phyloP scores from a whole-genome alignment of 2,797 vertebrate genomes.

The Galaxias olidus region DNA sequence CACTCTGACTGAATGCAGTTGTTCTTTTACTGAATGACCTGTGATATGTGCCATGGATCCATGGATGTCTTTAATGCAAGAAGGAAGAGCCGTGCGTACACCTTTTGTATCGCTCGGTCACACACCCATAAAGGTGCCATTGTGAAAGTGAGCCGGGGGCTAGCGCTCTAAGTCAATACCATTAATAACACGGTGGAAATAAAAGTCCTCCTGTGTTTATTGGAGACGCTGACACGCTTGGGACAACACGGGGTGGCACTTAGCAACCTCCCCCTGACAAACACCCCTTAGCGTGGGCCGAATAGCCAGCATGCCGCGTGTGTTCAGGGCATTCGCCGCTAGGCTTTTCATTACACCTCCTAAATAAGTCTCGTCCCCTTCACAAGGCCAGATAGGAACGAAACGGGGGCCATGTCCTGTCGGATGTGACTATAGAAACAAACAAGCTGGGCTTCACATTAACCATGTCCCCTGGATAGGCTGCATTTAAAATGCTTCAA shows the following conservation, averaged over 20 bases:
- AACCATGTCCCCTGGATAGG: conserved; percentile 45
- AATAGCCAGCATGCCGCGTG: conserved; percentile 72
- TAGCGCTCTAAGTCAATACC: conserved; percentile 26
- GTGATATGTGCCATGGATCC: background rate
- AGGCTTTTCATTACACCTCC: conserved; percentile 73
- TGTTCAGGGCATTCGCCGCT: conserved; percentile 70
- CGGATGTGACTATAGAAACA: conserved; percentile 68
- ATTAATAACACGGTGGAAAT: conserved; percentile 26
- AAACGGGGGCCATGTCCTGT: conserved; percentile 48
- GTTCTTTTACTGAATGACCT: conserved; percentile 6
- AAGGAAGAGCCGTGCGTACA: conserved; percentile 12
- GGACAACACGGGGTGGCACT: conserved; percentile 52
- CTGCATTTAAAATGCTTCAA: conserved; percentile 27
- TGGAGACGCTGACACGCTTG: conserved; percentile 47
- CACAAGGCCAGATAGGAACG: conserved; percentile 60
- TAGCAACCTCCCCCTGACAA: conserved; percentile 56
- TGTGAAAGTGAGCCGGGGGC: conserved; percentile 3
- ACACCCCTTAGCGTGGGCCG: conserved; percentile 48
- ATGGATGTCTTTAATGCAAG: background rate
- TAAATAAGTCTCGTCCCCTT: conserved; percentile 75
- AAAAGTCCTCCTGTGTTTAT: conserved; percentile 48
- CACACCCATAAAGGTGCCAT: conserved; percentile 18
- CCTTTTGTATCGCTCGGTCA: conserved; percentile 2
- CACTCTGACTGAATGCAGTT: background rate
- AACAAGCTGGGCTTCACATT: conserved; percentile 66